phyloP scores from a whole-genome alignment of 2,888 invertebrate species.

The Cryptophagus acutangulus region DNA sequence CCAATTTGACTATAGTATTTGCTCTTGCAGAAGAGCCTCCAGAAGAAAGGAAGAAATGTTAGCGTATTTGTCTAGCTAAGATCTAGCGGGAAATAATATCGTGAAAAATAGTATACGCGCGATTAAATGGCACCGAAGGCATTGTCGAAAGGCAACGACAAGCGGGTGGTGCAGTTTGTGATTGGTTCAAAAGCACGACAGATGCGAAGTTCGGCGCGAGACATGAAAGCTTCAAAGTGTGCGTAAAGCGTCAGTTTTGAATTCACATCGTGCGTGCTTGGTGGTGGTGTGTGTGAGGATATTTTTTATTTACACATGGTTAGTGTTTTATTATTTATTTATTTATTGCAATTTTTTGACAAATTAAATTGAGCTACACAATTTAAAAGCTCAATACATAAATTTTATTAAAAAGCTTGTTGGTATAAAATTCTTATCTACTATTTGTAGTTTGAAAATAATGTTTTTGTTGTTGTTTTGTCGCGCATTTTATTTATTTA shows the following conservation, averaged over 20 bases:
- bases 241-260: constrained; percentile 46
- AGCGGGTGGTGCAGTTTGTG: constrained; percentile 29
- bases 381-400: too few species aligned
- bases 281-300: constrained; percentile 42
- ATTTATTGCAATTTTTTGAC: constrained; percentile 14
- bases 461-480: constrained; percentile 14
- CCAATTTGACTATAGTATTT: too few species aligned
- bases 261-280: constrained; percentile 45
- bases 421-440: too few species aligned
- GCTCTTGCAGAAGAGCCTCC: too few species aligned
- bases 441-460: too few species aligned
- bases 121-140: constrained; percentile 4
- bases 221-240: constrained; percentile 45
- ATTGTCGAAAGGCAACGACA: constrained; percentile 25
- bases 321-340: constrained; percentile 32
- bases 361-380: too few species aligned
- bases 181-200: constrained; percentile 47
- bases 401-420: too few species aligned
- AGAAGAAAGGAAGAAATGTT: too few species aligned
- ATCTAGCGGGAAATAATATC: constrained; percentile 1
- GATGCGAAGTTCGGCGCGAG: constrained; percentile 46
- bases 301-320: constrained; percentile 48
- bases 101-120: constrained; percentile 1
- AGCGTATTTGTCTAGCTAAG: too few species aligned
- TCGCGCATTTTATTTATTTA: constrained; percentile 8